Evolutionary conservation across 1,140 invertebrate species (phyloP), one percentile per base, ranked within the genome.

Genomic region (Paraescarpia echinospica): DNA sequence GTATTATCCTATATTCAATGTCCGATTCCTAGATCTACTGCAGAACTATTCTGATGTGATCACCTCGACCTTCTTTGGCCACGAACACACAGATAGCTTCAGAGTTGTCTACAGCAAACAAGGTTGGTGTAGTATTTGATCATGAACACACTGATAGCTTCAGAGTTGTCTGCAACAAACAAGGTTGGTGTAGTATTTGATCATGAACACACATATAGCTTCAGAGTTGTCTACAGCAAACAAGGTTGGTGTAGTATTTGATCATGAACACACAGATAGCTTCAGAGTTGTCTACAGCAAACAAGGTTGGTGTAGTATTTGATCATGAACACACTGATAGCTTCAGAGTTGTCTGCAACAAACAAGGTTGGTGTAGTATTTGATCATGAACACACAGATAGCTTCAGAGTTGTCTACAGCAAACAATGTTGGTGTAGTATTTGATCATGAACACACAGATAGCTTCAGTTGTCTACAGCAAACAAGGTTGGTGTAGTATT

Each of bases 11-110:
- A 77, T 93, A 0, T 95, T 94, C 93, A 96, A 96, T 91, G 93
- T 94, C 27, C 93, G 92, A 90, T 98, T 98, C 95, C 94, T 98
- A 35, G 96, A 97, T 91, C 96, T 98, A 93, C 97, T 99, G 0
- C 96, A 97, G 93, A 94, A 93, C 48, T 94, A 94, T 92, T 93
- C 91, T 89, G 94, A 94, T 89, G 91, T 94, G 33, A 95, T 95
- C 33, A 14, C 91, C 6, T 92, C 93, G 27, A 95, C 95, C 92
- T 93, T 95, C 27, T 95, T 94, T 93, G 95, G 95, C 35, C 95
- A 95, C 94, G 95, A 95, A 93, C 95, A 95, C 92, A 95, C 94
- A 48, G 95, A 95, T 92, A 94, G 94, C 59, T 95, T 95, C 91
- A 92, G 95, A 41, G 90, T 95, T 18, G 91, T 94, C 33, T 93